Evolutionary conservation across 2,797 vertebrate genomes (phyloP).

Genomic region (Fistularia tabacaria): DNA sequence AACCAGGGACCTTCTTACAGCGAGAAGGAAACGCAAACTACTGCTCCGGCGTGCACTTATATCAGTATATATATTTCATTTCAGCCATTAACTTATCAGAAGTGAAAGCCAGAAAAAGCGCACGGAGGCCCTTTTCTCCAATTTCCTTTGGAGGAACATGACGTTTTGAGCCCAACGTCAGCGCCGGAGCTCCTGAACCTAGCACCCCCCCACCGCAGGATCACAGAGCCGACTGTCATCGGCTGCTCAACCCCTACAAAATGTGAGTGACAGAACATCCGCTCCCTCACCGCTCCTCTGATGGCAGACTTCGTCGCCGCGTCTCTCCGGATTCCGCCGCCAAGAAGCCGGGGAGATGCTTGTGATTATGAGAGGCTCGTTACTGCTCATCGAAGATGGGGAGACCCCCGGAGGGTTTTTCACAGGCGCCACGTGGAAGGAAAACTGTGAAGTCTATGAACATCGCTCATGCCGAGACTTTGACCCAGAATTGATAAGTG

Average conservation of each 20-base stretch:
- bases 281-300: constrained; percentile 4
- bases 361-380: too few relatives aligned
- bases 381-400: too few relatives aligned
- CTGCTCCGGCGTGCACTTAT: too few relatives aligned
- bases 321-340: constrained; percentile 2
- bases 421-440: too few relatives aligned
- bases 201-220: constrained; percentile 40
- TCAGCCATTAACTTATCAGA: background rate
- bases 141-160: constrained; percentile 50
- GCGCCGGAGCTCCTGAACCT: constrained; percentile 56
- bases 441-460: too few relatives aligned
- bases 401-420: too few relatives aligned
- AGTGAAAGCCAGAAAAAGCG: constrained; percentile 15
- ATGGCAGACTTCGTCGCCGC: constrained; percentile 42
- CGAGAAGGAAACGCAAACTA: too few relatives aligned
- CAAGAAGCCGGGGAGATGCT: too few relatives aligned
- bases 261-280: constrained; percentile 60
- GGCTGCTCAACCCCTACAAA: constrained; percentile 35
- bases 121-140: constrained; percentile 35
- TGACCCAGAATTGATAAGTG: too few relatives aligned
- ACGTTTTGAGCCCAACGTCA: constrained; percentile 55
- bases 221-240: constrained; percentile 59
- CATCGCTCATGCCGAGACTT: too few relatives aligned
- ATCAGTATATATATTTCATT: background rate
- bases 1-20: too few relatives aligned